Evolutionary conservation across 2,888 invertebrate species (phyloP), one percentile per base, ranked within the genome.

Genomic region (Stictocephala bisonia): DNA sequence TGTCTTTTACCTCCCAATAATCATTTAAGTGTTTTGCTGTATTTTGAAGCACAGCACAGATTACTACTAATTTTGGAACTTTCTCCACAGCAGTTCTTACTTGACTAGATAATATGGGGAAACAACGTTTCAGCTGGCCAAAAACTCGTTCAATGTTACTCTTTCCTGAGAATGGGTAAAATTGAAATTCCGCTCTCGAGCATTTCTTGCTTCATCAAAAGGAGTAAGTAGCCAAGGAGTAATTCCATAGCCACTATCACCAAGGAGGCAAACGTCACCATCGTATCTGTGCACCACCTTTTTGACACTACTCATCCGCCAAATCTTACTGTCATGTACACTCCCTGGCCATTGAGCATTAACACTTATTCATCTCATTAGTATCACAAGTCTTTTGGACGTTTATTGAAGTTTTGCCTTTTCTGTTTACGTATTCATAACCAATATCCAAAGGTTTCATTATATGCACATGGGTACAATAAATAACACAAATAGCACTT

Each of bases 381-480:
- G 3, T 13, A 15, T 50, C 50, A 50, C 50, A 18, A 22, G 50
- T 20, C 50, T 11, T 13, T 50, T 50, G 50, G 13, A 50, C 50
- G 20, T 50, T 50, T 3, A 4, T 9, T 22, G 50, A 50, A 9
- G 24, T 50, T 9, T 50, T 3, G 24, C 20, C 24, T 50, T 50
- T 50, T 50, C 50, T 50, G 13, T 50, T 44, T 9, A 50, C 50
- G 11, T 50, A 4, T 18, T 50, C 50, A 50, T 50, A 20, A 22
- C 50, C 50, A 18, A 22, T 7, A 35, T 15, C 44, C 13, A 4
- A n/a, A 15, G 44, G 44, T 18, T 50, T 50, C 50, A 50, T 51
- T 7, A 69, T 69, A 31, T 51, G 7, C 20, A 51, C 35, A 29
- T 69, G 51, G 6, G 69, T 53, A 24, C 69, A 69, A 53, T 69